Base-by-base conservation (phyloP, 2,113 vertebrate genomes). In the Tetraodon nigroviridis region DNA sequence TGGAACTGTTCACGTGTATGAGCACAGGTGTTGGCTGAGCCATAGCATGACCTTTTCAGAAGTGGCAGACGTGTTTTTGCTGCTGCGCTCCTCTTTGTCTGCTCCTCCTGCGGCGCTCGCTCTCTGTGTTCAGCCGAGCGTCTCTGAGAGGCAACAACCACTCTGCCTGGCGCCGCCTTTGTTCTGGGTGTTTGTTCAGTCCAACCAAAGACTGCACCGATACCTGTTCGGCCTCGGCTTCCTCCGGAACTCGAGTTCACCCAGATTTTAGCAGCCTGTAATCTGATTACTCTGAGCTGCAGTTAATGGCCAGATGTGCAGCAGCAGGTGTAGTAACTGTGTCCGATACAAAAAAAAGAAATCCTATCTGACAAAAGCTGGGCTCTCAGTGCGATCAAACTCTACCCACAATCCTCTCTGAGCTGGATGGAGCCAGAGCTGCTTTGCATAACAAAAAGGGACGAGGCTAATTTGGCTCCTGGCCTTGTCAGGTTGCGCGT, bases 31-130 rank as follows among this genome's bases (percentile, higher is more conserved):
- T 76, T 5, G 24, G 3, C 24, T 24, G 24, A 24, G 24, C 74
- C 71, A 69, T 64, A 55, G 17, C 2, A 1, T 61, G 76, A 81
- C 79, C 76, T 81, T 83, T 81, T 6, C 60, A 76, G 58, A 78
- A 37, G 56, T 62, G 17, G 72, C 59, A 80, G 64, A 47, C 55
- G 58, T 72, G 48, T 71, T 64, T 62, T 79, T 76, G 51, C 44
- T 45, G 62, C 58, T 19, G 2, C 18, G 45, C 24, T 24, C 50
- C 67, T 12, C 46, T 1, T 21, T 7, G 42, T 40, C 20, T 37
- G 52, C 56, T 52, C 47, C 32, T 75, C 73, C 58, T 67, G 61
- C 48, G 55, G 66, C 2, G 3, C 62, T 55, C 52, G 48, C 19
- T 27, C 24, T 27, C 24, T 64, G 49, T 58, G 1, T 20, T 57